phyloP scores from a whole-genome alignment of 2,888 invertebrate species.

The Eurytoma californica region DNA sequence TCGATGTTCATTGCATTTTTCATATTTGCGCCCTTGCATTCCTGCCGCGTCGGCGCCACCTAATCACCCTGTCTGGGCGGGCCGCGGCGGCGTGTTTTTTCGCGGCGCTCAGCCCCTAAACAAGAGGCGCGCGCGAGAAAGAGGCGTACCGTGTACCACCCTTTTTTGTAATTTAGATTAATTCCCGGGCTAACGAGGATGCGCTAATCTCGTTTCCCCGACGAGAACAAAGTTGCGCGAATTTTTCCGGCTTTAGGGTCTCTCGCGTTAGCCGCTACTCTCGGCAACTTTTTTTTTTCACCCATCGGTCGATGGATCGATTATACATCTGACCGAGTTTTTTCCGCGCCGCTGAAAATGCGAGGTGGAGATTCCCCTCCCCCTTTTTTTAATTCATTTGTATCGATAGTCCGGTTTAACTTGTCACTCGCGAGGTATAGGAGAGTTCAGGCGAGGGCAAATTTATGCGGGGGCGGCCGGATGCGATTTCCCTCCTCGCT shows the following conservation, averaged over 20 bases:
- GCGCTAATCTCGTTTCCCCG: constrained; percentile 19
- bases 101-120: constrained; percentile 19
- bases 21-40: background rate
- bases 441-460: background rate
- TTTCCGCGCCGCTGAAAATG: background rate
- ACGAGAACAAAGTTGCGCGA: constrained; percentile 6
- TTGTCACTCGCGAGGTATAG: background rate
- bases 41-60: background rate
- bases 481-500: background rate
- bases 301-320: background rate
- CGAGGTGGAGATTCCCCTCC: background rate
- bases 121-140: background rate
- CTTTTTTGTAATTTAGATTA: constrained; percentile 50
- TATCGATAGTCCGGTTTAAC: constrained; percentile 23
- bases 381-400: constrained; percentile 32
- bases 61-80: constrained; percentile 30
- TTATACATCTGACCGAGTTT: background rate
- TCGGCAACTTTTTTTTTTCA: background rate
- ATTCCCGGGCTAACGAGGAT: constrained; percentile 17
- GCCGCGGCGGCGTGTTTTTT: background rate
- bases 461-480: constrained; percentile 29
- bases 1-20: constrained; percentile 38
- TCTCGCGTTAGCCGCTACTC: background rate
- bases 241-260: background rate
- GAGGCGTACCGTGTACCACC: no score